Conservation (phyloP, 2,888 invertebrate genomes). For the Oligia strigilis region DNA sequence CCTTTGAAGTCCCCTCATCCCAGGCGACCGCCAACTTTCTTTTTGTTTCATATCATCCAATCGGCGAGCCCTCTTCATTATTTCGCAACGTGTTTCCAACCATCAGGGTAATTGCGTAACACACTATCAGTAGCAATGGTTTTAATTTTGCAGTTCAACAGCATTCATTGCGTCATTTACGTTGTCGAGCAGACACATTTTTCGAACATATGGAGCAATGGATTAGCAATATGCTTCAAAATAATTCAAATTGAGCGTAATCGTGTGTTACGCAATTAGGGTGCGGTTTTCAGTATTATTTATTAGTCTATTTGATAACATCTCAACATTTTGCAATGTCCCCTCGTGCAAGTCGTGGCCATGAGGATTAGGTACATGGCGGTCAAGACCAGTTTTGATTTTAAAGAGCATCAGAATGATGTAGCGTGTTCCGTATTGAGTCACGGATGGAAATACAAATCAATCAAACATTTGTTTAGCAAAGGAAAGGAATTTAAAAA, state of each 20-base stretch:
- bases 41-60: neutral
- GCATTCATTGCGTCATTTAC: no score
- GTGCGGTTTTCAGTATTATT: constrained; percentile 16
- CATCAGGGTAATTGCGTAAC: no score
- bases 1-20: neutral
- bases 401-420: neutral
- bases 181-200: no score
- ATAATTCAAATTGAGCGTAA: no score
- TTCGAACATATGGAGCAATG: no score
- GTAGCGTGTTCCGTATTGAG: neutral
- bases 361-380: constrained; percentile 17
- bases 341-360: constrained; percentile 23
- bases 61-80: constrained; percentile 7
- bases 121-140: no score
- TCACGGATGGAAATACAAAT: neutral
- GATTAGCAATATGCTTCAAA: no score
- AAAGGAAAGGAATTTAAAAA: constrained; percentile 18
- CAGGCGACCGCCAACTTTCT: constrained; percentile 10
- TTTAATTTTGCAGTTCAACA: no score
- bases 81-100: constrained; percentile 7
- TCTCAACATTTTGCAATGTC: constrained; percentile 32
- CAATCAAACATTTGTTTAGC: constrained; percentile 12
- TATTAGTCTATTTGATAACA: constrained; percentile 33
- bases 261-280: no score
- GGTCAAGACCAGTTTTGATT: constrained; percentile 28